phyloP scores from a whole-genome alignment of 2,888 invertebrate species.

The Tanypteryx hageni region DNA sequence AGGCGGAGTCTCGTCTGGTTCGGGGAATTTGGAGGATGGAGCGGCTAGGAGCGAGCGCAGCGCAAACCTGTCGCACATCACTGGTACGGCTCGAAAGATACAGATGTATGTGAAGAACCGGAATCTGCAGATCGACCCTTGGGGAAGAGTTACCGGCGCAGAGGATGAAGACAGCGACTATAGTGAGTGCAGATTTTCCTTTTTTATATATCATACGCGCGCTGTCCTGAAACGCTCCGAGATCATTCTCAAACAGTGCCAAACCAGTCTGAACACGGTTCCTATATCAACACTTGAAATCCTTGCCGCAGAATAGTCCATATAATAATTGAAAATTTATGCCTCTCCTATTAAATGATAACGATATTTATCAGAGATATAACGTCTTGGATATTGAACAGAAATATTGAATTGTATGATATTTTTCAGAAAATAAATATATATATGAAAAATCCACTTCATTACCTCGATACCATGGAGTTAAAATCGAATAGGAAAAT shows the following conservation, averaged over 20 bases:
- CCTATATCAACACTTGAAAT: too few relatives aligned
- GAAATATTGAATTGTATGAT: too few relatives aligned
- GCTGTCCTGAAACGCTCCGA: not conserved
- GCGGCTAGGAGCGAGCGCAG: conserved; percentile 84
- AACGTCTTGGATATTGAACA: too few relatives aligned
- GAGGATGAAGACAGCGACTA: conserved; percentile 87
- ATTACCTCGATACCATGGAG: too few relatives aligned
- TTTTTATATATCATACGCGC: not conserved
- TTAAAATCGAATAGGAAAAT: too few relatives aligned
- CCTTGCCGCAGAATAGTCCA: too few relatives aligned
- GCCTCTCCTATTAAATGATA: too few relatives aligned
- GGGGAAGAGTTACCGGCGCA: conserved; percentile 91
- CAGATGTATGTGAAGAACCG: conserved; percentile 91
- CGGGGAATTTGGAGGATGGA: conserved; percentile 69
- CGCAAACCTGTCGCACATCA: conserved; percentile 88
- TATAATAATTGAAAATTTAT: too few relatives aligned
- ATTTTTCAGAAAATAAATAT: too few relatives aligned
- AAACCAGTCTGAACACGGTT: too few relatives aligned
- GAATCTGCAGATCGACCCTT: conserved; percentile 88
- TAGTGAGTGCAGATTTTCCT: conserved; percentile 81
- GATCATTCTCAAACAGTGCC: not conserved
- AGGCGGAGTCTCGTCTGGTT: not conserved
- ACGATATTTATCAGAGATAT: too few relatives aligned
- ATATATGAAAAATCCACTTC: too few relatives aligned
- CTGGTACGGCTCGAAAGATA: conserved; percentile 87